Percentiles rank a stretch among this genome's conserved stretches.
Conservation (phyloP, 2,113 vertebrate species). For the Saimiri boliviensis region DNA sequence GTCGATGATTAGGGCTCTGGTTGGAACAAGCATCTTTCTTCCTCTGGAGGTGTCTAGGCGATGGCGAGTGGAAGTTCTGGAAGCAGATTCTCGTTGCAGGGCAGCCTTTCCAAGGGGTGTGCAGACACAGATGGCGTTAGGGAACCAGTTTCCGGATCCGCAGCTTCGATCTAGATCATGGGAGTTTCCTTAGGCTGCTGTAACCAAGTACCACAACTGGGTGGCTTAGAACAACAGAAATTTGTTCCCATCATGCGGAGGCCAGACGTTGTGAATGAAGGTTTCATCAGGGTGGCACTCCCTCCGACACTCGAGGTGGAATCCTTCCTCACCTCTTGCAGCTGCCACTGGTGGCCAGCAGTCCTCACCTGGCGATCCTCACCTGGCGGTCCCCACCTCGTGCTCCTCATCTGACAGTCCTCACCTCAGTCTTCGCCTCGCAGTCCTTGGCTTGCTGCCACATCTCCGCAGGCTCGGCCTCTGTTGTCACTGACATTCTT, state of each 20-base stretch:
- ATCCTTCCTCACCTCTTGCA: neutral
- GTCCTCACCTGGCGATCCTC: too few species aligned
- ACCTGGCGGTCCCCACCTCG: too few species aligned
- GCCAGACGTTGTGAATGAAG: neutral
- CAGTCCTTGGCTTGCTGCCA: neutral
- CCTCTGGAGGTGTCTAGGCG: neutral
- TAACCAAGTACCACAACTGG: too few species aligned
- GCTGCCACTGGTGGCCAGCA: neutral
- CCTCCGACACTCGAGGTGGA: too few species aligned
- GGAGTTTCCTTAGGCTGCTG: neutral
- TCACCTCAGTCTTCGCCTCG: too few species aligned
- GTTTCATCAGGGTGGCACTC: neutral
- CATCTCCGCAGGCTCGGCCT: neutral
- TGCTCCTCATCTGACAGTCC: too few species aligned
- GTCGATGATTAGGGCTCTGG: too few species aligned
- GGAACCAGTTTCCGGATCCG: neutral
- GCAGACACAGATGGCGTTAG: neutral
- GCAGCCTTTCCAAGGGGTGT: neutral
- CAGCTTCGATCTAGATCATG: neutral
- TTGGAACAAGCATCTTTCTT: neutral
- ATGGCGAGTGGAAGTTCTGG: too few species aligned
- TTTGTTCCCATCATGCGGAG: neutral
- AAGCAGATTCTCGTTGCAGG: neutral
- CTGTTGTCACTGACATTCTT: neutral
- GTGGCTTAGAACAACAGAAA: neutral